These are phyloP conservation scores for Steinernema khuongi DNA, from an alignment of 1,140 invertebrate species.

Conservation along the genomic window DNA sequence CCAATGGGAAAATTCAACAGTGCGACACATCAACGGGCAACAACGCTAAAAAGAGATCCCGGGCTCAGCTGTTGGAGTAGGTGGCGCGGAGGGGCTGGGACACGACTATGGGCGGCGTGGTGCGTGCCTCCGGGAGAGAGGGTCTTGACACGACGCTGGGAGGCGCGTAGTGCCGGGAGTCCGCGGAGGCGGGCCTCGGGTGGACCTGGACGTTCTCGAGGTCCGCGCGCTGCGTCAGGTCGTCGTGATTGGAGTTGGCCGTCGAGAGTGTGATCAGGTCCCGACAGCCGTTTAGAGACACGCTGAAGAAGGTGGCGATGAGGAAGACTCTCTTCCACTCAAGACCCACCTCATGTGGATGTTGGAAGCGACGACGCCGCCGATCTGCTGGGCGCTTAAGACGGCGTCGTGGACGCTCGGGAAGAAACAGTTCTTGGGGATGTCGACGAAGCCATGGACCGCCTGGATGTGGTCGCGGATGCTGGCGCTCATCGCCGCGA, in stretches of 20 bases:
- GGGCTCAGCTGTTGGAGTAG: background rate
- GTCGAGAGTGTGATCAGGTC: conserved; percentile 46
- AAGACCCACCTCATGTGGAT: conserved; percentile 42
- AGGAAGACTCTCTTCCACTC: conserved; percentile 7
- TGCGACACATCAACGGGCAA: too few relatives aligned
- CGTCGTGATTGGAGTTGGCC: conserved; percentile 44
- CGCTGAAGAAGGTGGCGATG: conserved; percentile 32
- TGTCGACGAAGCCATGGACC: conserved; percentile 38
- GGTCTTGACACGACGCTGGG: background rate
- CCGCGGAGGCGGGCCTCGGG: background rate
- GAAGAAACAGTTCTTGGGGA: conserved; percentile 46
- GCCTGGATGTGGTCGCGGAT: conserved; percentile 35
- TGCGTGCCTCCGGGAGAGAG: background rate
- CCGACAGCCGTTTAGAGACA: conserved; percentile 45
- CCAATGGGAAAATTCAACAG: background rate
- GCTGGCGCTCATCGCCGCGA: conserved; percentile 42
- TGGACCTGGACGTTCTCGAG: background rate
- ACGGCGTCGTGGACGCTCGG: conserved; percentile 46
- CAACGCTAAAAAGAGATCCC: too few relatives aligned
- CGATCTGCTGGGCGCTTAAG: conserved; percentile 44
- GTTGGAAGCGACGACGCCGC: conserved; percentile 39
- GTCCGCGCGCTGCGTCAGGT: background rate
- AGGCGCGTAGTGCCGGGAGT: background rate
- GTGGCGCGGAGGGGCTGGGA: background rate
- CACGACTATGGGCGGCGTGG: background rate